phyloP scores from a whole-genome alignment of 2,113 vertebrate genomes.

The Pipa parva region DNA sequence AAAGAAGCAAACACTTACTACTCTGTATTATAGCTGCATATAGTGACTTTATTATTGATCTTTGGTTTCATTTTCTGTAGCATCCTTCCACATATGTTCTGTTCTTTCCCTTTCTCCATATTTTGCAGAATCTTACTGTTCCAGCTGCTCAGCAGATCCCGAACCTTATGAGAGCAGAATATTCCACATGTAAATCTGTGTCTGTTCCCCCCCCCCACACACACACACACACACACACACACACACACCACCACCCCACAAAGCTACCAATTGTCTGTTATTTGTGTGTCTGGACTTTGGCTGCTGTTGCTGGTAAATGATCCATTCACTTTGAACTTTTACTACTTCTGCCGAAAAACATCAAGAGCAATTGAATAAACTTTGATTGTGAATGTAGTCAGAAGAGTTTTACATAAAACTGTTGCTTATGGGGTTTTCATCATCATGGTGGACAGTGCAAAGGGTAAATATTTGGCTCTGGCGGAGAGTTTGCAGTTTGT shows the following conservation, averaged over 20 bases:
- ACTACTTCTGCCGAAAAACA: not conserved
- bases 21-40: slow-evolving; percentile 66
- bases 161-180: not conserved
- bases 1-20: slow-evolving; percentile 53
- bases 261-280: not conserved
- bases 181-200: not conserved
- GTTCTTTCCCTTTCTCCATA: slow-evolving; percentile 13
- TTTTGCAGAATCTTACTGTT: not conserved
- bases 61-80: slow-evolving; percentile 29
- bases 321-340: not conserved
- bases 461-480: not conserved
- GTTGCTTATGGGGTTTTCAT: not conserved
- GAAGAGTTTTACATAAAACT: not conserved
- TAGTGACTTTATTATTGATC: slow-evolving; percentile 49
- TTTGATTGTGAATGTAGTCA: not conserved
- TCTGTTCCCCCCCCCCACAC: too few relatives aligned
- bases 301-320: slow-evolving; percentile 12
- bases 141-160: not conserved
- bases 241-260: not conserved
- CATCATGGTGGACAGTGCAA: not conserved
- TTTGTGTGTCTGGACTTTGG: slow-evolving; percentile 20
- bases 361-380: not conserved
- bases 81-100: slow-evolving; percentile 7
- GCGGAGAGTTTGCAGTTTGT: not conserved
- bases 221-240: not conserved